Percentiles rank a stretch among this genome's conserved stretches.
These are phyloP conservation scores for Periplaneta americana DNA, from an alignment of 1,140 invertebrate species.

Conservation along the genomic window DNA sequence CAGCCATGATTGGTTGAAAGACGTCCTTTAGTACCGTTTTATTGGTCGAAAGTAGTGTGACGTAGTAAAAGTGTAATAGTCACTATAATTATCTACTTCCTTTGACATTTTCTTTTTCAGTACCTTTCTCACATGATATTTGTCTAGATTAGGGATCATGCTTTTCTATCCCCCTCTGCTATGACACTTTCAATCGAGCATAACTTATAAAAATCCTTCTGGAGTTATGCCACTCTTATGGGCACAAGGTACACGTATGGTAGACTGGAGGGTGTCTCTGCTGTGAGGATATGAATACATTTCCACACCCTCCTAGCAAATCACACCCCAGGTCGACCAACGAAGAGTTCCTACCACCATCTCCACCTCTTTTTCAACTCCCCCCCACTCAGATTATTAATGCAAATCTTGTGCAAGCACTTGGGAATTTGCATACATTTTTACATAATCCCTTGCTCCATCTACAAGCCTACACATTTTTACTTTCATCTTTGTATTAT, in stretches of 20 bases:
- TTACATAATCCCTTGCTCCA: neutral
- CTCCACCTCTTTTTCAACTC: neutral
- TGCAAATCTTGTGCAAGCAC: neutral
- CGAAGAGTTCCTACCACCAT: neutral
- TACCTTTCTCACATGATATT: too few species aligned
- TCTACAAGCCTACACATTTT: neutral
- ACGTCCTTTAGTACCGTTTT: too few species aligned
- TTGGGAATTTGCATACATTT: neutral
- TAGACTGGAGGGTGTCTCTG: neutral
- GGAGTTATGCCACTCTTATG: neutral
- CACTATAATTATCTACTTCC: too few species aligned
- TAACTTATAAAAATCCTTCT: neutral
- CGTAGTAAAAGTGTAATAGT: too few species aligned
- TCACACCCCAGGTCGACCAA: neutral
- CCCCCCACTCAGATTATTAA: neutral
- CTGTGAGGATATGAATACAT: neutral
- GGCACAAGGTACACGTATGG: neutral
- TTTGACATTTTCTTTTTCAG: too few species aligned
- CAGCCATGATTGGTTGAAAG: too few species aligned
- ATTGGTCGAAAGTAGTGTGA: too few species aligned
- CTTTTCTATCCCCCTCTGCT: too few species aligned
- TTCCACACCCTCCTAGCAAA: neutral
- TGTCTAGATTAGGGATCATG: too few species aligned
- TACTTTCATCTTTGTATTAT: neutral
- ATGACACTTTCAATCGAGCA: too few species aligned